Conservation (phyloP, 2,888 invertebrate species). For the Stenolophus ochropezus region DNA sequence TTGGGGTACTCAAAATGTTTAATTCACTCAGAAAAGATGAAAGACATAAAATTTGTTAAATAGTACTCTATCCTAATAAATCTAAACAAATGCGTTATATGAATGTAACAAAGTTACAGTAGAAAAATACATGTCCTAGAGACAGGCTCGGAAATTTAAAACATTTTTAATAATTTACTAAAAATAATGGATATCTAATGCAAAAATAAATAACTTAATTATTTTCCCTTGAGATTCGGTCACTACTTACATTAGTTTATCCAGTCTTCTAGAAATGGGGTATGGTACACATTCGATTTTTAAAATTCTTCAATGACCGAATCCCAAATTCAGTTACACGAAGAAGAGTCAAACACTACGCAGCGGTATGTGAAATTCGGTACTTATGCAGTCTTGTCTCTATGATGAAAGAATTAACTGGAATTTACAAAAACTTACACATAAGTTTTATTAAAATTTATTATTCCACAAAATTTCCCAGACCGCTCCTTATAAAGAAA, state of each 20-base stretch:
- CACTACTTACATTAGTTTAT: not conserved
- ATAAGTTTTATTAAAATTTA: constrained; percentile 48
- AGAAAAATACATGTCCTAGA: constrained; percentile 59
- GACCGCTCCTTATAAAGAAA: constrained; percentile 45
- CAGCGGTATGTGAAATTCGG: constrained; percentile 56
- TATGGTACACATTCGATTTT: not conserved
- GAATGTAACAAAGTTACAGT: constrained; percentile 53
- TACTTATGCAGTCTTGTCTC: constrained; percentile 56
- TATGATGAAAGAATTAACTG: constrained; percentile 44
- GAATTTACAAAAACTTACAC: constrained; percentile 51
- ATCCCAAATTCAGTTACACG: constrained; percentile 33
- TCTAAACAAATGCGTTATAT: constrained; percentile 50
- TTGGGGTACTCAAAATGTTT: not conserved
- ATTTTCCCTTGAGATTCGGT: constrained; percentile 26
- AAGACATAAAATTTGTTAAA: constrained; percentile 34
- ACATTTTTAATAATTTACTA: constrained; percentile 31
- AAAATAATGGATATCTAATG: constrained; percentile 15
- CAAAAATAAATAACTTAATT: constrained; percentile 42
- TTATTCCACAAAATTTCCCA: constrained; percentile 58
- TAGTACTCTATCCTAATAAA: constrained; percentile 34
- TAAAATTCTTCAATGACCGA: constrained; percentile 17
- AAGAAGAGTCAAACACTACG: constrained; percentile 38
- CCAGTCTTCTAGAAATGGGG: not conserved
- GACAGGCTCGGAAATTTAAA: constrained; percentile 56
- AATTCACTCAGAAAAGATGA: constrained; percentile 13